Conservation (phyloP, 1,140 invertebrate genomes). For the Drosophila obscura region DNA sequence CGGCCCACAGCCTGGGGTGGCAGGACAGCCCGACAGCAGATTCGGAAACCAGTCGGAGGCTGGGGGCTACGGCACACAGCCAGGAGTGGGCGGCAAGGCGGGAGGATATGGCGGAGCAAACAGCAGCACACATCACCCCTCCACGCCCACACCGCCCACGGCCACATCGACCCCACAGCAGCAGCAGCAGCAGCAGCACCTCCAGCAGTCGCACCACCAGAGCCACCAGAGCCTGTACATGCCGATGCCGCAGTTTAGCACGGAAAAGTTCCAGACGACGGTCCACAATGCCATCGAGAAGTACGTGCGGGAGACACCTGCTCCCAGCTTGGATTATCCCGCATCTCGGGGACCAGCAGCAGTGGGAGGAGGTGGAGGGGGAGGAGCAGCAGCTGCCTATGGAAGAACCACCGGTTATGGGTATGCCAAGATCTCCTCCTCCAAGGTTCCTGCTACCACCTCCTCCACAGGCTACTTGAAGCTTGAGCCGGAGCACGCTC, state of each 20-base stretch:
- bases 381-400: conserved; percentile 8
- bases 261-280: conserved; percentile 69
- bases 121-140: conserved; percentile 75
- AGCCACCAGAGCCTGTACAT: conserved; percentile 76
- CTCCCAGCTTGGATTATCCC: conserved; percentile 60
- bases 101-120: conserved; percentile 4
- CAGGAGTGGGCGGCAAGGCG: too few relatives aligned
- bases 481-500: conserved; percentile 46
- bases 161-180: conserved; percentile 9
- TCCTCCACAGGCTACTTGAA: conserved; percentile 40
- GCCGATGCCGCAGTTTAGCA: conserved; percentile 72
- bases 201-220: conserved; percentile 47
- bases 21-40: conserved; percentile 1
- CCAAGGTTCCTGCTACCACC: conserved; percentile 7
- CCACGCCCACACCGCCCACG: conserved; percentile 56
- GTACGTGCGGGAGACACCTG: conserved; percentile 58
- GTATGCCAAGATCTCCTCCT: conserved; percentile 4
- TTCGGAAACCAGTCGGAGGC: too few relatives aligned
- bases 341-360: too few relatives aligned
- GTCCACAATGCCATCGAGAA: conserved; percentile 74
- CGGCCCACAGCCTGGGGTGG: neutral
- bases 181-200: conserved; percentile 6
- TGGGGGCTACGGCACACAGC: too few relatives aligned
- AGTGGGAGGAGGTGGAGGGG: conserved; percentile 5
- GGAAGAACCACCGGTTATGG: conserved; percentile 9